Evolutionary conservation across 2,113 vertebrate species (phyloP).

Genomic region (Bufo gargarizans): DNA sequence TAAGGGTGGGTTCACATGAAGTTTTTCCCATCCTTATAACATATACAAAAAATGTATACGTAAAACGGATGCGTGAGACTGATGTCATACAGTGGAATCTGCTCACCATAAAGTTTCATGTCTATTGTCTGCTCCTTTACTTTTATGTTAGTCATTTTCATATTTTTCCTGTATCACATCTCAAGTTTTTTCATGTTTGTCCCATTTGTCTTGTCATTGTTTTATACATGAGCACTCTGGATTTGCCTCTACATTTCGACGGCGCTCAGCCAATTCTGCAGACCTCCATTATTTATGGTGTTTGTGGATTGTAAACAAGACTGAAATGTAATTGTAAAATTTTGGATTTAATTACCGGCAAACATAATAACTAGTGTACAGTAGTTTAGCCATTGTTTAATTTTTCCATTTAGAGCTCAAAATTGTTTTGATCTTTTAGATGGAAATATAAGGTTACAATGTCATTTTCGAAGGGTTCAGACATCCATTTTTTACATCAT

Average conservation of each 20-base stretch:
- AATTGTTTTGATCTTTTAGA: neutral
- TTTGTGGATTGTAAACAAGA: constrained; percentile 15
- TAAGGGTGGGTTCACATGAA: too few species aligned
- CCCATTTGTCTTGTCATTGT: constrained; percentile 40
- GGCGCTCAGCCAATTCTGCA: neutral
- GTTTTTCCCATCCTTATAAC: too few species aligned
- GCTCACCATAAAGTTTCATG: neutral
- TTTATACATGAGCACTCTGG: constrained; percentile 2
- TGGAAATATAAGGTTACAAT: neutral
- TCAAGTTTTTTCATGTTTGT: constrained; percentile 22
- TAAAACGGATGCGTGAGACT: too few species aligned
- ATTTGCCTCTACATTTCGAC: neutral
- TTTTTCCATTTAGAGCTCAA: constrained; percentile 13
- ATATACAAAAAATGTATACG: too few species aligned
- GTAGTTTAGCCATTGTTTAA: constrained; percentile 7
- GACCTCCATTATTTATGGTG: constrained; percentile 36
- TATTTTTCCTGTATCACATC: neutral
- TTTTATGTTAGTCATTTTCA: neutral
- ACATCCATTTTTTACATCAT: neutral
- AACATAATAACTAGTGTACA: constrained; percentile 20
- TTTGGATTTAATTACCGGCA: constrained; percentile 27
- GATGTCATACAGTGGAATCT: too few species aligned
- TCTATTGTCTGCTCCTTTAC: neutral
- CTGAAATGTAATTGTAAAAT: constrained; percentile 14
- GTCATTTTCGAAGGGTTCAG: neutral